These are phyloP conservation scores for Tenodera sinensis DNA, from an alignment of 2,888 invertebrate genomes.

Conservation along the genomic window DNA sequence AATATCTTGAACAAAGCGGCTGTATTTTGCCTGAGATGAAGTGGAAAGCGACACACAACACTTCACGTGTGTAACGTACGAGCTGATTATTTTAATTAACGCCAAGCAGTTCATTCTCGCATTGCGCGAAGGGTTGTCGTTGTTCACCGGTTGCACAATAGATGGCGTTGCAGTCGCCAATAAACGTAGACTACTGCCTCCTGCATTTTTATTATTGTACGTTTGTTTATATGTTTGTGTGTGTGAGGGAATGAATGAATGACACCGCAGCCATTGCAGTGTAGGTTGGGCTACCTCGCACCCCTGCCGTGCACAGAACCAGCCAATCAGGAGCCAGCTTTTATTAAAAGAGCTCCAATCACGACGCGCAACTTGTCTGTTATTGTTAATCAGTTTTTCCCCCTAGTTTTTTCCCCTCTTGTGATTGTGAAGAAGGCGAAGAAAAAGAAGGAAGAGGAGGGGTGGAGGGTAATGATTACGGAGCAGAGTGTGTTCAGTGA, in stretches of 20 bases:
- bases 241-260: background rate
- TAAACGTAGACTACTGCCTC: background rate
- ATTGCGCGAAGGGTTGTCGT: background rate
- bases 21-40: too few species aligned
- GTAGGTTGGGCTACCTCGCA: conserved; percentile 26
- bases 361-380: conserved; percentile 1
- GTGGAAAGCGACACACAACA: background rate
- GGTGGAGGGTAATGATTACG: background rate
- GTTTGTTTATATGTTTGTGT: background rate
- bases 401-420: background rate
- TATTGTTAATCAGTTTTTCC: conserved; percentile 12
- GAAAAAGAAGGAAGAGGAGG: background rate
- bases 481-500: background rate
- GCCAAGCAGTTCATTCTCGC: background rate
- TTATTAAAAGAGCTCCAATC: conserved; percentile 17
- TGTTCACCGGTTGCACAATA: background rate
- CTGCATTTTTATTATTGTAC: background rate
- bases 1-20: too few species aligned
- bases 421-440: background rate
- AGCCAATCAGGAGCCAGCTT: conserved; percentile 20
- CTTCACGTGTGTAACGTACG: background rate
- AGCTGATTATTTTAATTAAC: background rate
- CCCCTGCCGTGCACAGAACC: conserved; percentile 7
- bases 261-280: conserved; percentile 28
- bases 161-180: background rate